Conservation (phyloP, 2,797 vertebrate species). For the Acropternis orthonyx region DNA sequence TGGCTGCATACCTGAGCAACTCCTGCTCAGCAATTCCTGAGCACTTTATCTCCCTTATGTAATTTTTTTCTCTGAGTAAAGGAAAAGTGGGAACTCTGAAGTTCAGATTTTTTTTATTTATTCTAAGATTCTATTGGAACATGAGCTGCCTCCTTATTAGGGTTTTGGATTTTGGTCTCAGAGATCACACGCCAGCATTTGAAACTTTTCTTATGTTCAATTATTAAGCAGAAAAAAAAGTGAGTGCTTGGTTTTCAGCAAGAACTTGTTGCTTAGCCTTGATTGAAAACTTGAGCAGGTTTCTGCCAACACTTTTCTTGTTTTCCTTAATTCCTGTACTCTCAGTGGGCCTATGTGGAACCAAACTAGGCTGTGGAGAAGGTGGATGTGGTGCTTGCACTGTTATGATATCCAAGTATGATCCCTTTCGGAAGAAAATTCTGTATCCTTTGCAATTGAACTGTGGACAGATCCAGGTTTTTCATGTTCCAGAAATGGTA, state of each 20-base stretch:
- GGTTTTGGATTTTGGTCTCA: background rate
- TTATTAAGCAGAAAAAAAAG: background rate
- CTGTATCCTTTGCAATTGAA: conserved; percentile 85
- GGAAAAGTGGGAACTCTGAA: background rate
- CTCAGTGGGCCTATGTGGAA: conserved; percentile 90
- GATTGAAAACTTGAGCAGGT: background rate
- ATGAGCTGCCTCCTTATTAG: background rate
- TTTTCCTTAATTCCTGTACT: conserved; percentile 75
- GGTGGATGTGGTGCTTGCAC: conserved; percentile 96
- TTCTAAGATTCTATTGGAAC: background rate
- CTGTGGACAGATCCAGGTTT: background rate
- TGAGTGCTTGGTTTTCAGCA: background rate
- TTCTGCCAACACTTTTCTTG: background rate
- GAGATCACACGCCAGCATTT: background rate
- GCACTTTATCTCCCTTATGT: background rate
- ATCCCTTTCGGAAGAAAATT: conserved; percentile 77
- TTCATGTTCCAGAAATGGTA: background rate
- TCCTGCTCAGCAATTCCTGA: background rate
- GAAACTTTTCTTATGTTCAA: background rate
- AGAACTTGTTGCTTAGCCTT: background rate
- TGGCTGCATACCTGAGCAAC: background rate
- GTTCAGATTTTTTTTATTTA: background rate
- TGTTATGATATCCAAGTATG: conserved; percentile 91
- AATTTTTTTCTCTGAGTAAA: background rate
- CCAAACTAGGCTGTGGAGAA: conserved; percentile 94